phyloP scores from a whole-genome alignment of 1,140 invertebrate genomes.

The Palaemon carinicauda region DNA sequence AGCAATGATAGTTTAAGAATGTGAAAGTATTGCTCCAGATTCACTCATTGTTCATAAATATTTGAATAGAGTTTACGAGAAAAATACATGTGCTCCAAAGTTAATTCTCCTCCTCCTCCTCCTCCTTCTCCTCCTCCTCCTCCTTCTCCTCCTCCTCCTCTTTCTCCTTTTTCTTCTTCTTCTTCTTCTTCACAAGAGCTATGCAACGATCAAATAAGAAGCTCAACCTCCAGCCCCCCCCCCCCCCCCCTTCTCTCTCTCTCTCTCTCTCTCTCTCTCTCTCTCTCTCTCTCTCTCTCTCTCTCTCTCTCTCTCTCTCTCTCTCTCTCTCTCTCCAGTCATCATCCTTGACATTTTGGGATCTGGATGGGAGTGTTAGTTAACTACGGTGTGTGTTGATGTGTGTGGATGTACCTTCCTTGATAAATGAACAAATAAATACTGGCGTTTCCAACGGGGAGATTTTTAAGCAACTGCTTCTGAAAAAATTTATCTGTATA shows the following conservation, averaged over 20 bases:
- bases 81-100: too few relatives aligned
- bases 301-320: slow-evolving; percentile 43
- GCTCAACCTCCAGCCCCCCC: too few relatives aligned
- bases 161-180: neutral
- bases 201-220: too few relatives aligned
- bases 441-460: too few relatives aligned
- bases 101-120: neutral
- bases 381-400: neutral
- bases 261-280: slow-evolving; percentile 32
- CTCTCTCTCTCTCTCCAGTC: neutral
- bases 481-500: too few relatives aligned
- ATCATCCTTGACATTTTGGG: neutral
- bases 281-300: slow-evolving; percentile 11
- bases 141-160: slow-evolving; percentile 9
- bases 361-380: neutral
- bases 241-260: neutral
- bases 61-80: too few relatives aligned
- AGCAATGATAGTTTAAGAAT: too few relatives aligned
- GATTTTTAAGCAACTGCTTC: too few relatives aligned
- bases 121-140: neutral
- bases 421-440: too few relatives aligned
- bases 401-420: neutral
- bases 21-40: too few relatives aligned
- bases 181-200: neutral
- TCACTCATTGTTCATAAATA: too few relatives aligned